Conservation (phyloP, 2,113 vertebrate species). For the Lophochroa leadbeateri region DNA sequence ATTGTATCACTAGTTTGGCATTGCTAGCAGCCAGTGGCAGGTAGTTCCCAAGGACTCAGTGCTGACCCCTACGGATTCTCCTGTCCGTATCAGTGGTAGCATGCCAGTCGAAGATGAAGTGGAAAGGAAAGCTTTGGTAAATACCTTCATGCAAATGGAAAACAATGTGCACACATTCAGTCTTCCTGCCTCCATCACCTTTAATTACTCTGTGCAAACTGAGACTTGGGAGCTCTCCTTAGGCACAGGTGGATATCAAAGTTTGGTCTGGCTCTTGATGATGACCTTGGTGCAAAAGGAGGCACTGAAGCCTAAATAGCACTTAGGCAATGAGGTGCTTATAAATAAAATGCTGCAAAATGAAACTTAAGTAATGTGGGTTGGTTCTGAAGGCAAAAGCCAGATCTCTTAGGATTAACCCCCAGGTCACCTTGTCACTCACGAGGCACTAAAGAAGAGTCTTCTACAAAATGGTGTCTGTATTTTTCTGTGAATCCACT, state of each 20-base stretch:
- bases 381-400: background rate
- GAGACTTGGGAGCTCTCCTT: background rate
- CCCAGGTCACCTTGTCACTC: background rate
- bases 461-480: background rate
- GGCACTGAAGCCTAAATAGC: background rate
- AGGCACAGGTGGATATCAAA: background rate
- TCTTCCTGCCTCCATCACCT: background rate
- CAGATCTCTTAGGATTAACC: background rate
- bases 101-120: background rate
- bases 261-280: background rate
- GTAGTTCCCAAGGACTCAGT: background rate
- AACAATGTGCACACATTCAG: background rate
- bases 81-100: background rate
- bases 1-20: background rate
- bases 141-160: background rate
- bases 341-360: background rate
- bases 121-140: background rate
- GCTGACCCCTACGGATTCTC: rapidly evolving
- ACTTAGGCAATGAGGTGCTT: background rate
- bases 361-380: background rate
- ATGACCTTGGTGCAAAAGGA: background rate
- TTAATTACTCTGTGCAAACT: background rate
- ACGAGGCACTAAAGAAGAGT: background rate
- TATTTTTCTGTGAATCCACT: background rate
- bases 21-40: background rate